These are phyloP conservation scores for Cephalopholis sonnerati DNA, from an alignment of 2,113 vertebrate species.

Conservation along the genomic window DNA sequence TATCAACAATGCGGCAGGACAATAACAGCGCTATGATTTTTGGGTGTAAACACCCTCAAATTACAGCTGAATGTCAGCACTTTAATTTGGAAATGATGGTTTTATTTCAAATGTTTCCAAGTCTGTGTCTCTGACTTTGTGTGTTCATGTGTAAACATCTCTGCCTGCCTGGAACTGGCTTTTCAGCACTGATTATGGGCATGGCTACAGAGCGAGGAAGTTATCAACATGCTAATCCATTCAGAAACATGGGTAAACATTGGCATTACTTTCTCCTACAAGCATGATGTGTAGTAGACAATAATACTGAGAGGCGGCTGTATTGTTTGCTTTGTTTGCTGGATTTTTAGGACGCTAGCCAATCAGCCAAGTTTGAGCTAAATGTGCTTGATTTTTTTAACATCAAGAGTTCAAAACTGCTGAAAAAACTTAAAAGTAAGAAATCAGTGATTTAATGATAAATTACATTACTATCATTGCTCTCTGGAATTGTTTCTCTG, in stretches of 20 bases:
- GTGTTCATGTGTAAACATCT: conserved; percentile 35
- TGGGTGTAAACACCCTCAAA: neutral
- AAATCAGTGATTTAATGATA: neutral
- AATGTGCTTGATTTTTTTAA: neutral
- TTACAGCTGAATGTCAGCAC: neutral
- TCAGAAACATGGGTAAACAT: conserved; percentile 48
- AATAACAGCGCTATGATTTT: neutral
- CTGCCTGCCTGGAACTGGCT: conserved; percentile 38
- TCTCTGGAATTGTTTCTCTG: neutral
- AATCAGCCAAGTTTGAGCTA: neutral
- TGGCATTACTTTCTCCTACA: conserved; percentile 7
- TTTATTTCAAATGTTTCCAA: neutral
- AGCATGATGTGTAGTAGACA: neutral
- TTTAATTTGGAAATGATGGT: conserved; percentile 10
- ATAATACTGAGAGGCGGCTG: neutral
- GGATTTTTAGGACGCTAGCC: neutral
- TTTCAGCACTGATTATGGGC: conserved; percentile 42
- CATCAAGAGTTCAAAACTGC: neutral
- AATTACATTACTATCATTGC: conserved; percentile 7
- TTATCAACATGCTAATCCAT: conserved; percentile 50
- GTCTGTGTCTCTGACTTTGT: neutral
- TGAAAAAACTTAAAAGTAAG: neutral
- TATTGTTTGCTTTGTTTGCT: neutral
- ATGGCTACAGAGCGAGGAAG: conserved; percentile 18
- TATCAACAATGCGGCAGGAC: neutral